Base-by-base conservation (phyloP, 2,888 invertebrate genomes). In the Lasioglossum villosulum region DNA sequence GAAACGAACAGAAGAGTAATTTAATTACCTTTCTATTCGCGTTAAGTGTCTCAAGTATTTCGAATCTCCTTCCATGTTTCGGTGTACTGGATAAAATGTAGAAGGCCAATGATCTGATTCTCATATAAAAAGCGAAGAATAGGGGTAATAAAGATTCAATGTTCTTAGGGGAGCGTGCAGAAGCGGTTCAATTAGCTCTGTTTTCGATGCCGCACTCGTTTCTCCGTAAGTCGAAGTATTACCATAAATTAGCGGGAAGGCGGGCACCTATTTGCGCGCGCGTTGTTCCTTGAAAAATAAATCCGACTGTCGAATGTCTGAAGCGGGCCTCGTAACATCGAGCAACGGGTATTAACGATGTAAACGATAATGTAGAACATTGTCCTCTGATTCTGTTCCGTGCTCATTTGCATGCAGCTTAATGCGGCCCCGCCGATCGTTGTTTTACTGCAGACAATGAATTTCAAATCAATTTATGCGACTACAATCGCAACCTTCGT, bases 291-390 rank as follows among this genome's bases (percentile, higher is more conserved):
- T 78, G 39, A 70, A 76, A 87, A 86, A 86, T 87, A 87, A 86
- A 87, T 83, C 74, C 59, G 45, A 23, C 30, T 68, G 70, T 80
- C 78, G 86, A 83, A 63, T 52, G 83, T 66, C 77, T 74, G 87
- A 56, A 77, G 14, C 59, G 74, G 71, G n/a, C 56, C n/a, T 70
- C 63, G 76, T 56, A 80, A 86, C 83, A 86, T 71, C 30, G 56
- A n/a, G 52, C 80, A 59, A 79, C 70, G 80, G 76, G 85, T 86
- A 88, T 88, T 87, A 87, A 88, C 88, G 83, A 87, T 88, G 88
- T 87, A 88, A 88, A 88, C 88, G 88, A 87, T 88, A 88, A 88
- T 87, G 88, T 87, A 87, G 88, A 88, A 88, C 88, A 88, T 75
- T 77, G 87, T 82, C 72, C 87, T 75, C 83, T 80, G 87, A 84